These are phyloP conservation scores for Saguinus imperator DNA, from an alignment of 2,113 vertebrate species.

Conservation along the genomic window DNA sequence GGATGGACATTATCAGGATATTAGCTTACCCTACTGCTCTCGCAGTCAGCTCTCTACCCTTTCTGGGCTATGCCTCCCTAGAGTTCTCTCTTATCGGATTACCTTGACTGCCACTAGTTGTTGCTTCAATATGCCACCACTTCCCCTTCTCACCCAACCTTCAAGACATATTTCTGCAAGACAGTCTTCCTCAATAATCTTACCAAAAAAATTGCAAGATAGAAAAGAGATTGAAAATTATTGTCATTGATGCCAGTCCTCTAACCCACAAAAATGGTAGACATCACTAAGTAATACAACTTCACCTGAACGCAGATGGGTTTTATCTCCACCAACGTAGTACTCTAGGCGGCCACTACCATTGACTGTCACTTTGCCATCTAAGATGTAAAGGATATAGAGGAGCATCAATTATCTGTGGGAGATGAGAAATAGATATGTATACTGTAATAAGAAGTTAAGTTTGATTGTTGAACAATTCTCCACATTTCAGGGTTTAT, in stretches of 20 bases:
- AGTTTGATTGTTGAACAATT: not conserved
- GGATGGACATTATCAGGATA: not conserved
- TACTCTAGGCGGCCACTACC: not conserved
- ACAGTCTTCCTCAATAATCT: not conserved
- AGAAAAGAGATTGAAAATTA: not conserved
- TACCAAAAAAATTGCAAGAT: not conserved
- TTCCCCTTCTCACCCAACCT: too few species aligned
- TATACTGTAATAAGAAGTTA: not conserved
- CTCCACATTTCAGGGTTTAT: not conserved
- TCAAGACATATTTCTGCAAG: not conserved
- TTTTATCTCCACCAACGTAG: not conserved
- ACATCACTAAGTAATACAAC: not conserved
- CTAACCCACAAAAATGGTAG: not conserved
- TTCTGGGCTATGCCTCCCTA: not conserved
- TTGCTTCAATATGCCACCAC: not conserved
- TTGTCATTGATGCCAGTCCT: not conserved
- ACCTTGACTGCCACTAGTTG: not conserved
- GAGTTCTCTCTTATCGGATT: too few species aligned
- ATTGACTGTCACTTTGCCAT: not conserved
- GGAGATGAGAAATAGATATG: not conserved
- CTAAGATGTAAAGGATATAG: not conserved
- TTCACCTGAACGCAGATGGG: not conserved
- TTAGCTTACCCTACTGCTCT: not conserved
- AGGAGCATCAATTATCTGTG: not conserved
- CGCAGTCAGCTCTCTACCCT: not conserved